These are phyloP conservation scores for Actinia equina DNA, from an alignment of 64 coral and sea anemone species.

Conservation along the genomic window DNA sequence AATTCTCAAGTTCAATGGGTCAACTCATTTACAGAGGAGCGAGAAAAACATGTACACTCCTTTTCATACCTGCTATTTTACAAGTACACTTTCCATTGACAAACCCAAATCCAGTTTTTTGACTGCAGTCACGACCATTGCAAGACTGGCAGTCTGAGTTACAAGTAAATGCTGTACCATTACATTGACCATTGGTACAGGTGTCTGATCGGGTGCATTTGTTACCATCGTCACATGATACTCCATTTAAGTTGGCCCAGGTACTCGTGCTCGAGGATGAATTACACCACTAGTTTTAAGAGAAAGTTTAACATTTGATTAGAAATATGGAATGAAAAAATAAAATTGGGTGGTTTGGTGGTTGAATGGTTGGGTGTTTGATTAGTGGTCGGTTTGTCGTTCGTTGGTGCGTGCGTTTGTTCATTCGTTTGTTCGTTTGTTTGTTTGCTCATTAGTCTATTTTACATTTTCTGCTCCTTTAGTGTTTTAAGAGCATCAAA, in stretches of 20 bases:
- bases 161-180: constrained; percentile 54
- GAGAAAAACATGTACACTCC: too few relatives aligned
- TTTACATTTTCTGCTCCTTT: too few relatives aligned
- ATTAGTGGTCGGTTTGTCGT: too few relatives aligned
- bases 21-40: too few relatives aligned
- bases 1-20: too few relatives aligned
- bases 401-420: too few relatives aligned
- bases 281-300: constrained; percentile 50
- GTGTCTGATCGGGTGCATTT: constrained; percentile 60
- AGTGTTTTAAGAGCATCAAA: neutral
- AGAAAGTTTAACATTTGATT: too few relatives aligned
- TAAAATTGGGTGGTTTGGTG: too few relatives aligned
- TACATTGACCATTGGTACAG: constrained; percentile 66
- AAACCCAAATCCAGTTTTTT: constrained; percentile 83
- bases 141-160: constrained; percentile 77
- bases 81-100: constrained; percentile 73
- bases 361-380: too few relatives aligned
- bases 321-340: too few relatives aligned
- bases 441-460: too few relatives aligned
- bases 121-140: constrained; percentile 72
- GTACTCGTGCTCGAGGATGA: constrained; percentile 23
- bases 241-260: constrained; percentile 53
- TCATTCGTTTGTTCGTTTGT: too few relatives aligned
- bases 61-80: constrained; percentile 69
- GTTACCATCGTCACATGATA: constrained; percentile 75